phyloP scores from a whole-genome alignment of 1,140 invertebrate genomes.

The Drosophila repleta region DNA sequence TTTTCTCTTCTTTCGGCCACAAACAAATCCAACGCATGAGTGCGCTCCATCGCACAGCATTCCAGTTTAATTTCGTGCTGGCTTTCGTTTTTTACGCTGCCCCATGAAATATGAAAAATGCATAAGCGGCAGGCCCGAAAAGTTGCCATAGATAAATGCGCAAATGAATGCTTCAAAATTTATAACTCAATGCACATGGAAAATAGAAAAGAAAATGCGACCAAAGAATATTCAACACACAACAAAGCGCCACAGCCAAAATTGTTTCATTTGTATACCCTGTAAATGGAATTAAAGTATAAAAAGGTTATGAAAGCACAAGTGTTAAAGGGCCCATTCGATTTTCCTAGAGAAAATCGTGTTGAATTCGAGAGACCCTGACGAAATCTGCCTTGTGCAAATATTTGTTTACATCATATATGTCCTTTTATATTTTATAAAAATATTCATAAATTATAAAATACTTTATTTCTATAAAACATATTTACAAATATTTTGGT shows the following conservation, averaged over 20 bases:
- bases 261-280: conserved; percentile 35
- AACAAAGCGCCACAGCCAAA: conserved; percentile 46
- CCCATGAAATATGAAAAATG: conserved; percentile 33
- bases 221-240: conserved; percentile 14
- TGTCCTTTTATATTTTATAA: no score
- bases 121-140: conserved; percentile 32
- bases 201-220: conserved; percentile 41
- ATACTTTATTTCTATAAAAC: no score
- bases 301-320: background rate
- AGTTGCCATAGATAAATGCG: conserved; percentile 40
- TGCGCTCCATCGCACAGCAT: conserved; percentile 18
- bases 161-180: conserved; percentile 74
- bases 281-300: background rate
- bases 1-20: conserved; percentile 16
- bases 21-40: conserved; percentile 59
- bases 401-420: no score
- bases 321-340: no score
- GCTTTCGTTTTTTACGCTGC: conserved; percentile 8
- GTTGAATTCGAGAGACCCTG: no score
- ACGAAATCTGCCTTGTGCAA: no score
- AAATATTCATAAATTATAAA: no score
- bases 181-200: conserved; percentile 79
- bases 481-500: no score
- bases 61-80: conserved; percentile 6
- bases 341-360: no score